phyloP scores from a whole-genome alignment of 2,797 vertebrate genomes.

The Onychomys arenicola region DNA sequence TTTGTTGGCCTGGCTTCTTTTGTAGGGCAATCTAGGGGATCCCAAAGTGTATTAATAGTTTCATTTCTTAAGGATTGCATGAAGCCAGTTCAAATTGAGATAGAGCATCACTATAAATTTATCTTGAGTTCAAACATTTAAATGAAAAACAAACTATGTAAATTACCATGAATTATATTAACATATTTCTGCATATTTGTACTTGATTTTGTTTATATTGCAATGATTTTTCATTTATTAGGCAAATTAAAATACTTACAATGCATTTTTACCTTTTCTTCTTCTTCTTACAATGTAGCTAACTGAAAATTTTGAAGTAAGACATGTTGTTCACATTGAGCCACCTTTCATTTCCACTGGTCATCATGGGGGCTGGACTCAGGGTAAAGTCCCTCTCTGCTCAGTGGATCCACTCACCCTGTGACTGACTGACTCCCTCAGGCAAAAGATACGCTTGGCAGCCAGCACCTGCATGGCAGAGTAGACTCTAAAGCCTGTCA shows the following conservation, averaged over 20 bases:
- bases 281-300: neutral
- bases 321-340: rapidly evolving
- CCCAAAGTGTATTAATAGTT: neutral
- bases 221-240: neutral
- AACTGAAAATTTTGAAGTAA: neutral
- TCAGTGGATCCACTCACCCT: neutral
- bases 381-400: neutral
- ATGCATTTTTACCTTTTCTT: neutral
- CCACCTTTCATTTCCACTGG: neutral
- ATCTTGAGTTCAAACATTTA: neutral
- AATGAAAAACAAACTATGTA: neutral
- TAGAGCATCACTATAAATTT: neutral
- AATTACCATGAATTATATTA: neutral
- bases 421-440: neutral
- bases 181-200: neutral
- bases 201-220: neutral
- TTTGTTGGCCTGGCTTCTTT: neutral
- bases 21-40: neutral
- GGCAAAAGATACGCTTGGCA: neutral
- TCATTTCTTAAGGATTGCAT: neutral
- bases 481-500: neutral
- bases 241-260: neutral
- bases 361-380: too few relatives aligned
- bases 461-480: neutral
- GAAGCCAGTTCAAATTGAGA: neutral